These are phyloP conservation scores for Platyura marginata DNA, from an alignment of 1,140 invertebrate genomes.

Conservation along the genomic window DNA sequence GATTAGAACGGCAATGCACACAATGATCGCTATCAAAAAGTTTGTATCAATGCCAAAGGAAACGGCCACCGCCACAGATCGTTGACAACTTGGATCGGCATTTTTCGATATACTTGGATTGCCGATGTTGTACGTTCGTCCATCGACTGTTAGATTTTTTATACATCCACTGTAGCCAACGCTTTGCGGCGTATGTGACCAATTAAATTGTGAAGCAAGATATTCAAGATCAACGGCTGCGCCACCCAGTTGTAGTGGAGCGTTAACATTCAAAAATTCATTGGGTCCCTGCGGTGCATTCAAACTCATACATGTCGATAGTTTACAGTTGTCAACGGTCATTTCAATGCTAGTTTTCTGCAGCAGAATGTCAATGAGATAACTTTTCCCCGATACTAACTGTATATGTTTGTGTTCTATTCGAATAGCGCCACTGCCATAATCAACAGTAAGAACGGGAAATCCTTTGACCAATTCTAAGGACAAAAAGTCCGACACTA, in stretches of 20 bases:
- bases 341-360: slow-evolving; percentile 50
- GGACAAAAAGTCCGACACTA: slow-evolving; percentile 72
- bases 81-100: slow-evolving; percentile 47
- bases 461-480: slow-evolving; percentile 72
- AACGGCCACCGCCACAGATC: slow-evolving; percentile 46
- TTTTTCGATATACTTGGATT: slow-evolving; percentile 45
- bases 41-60: slow-evolving; percentile 66
- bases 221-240: slow-evolving; percentile 38
- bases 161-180: slow-evolving; percentile 69
- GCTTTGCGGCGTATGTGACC: slow-evolving; percentile 42
- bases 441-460: slow-evolving; percentile 71
- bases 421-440: slow-evolving; percentile 62
- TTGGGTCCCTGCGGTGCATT: slow-evolving; percentile 47
- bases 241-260: slow-evolving; percentile 75
- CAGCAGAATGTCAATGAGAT: slow-evolving; percentile 65
- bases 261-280: slow-evolving; percentile 72
- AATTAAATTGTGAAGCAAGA: slow-evolving; percentile 36
- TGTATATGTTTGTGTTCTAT: slow-evolving; percentile 54
- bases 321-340: slow-evolving; percentile 54
- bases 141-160: slow-evolving; percentile 64
- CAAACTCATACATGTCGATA: slow-evolving; percentile 50
- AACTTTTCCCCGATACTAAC: slow-evolving; percentile 57
- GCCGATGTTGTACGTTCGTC: slow-evolving; percentile 58
- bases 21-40: slow-evolving; percentile 66
- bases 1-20: slow-evolving; percentile 56